phyloP scores from a whole-genome alignment of 2,888 invertebrate genomes.

The Eristalis arbustorum region DNA sequence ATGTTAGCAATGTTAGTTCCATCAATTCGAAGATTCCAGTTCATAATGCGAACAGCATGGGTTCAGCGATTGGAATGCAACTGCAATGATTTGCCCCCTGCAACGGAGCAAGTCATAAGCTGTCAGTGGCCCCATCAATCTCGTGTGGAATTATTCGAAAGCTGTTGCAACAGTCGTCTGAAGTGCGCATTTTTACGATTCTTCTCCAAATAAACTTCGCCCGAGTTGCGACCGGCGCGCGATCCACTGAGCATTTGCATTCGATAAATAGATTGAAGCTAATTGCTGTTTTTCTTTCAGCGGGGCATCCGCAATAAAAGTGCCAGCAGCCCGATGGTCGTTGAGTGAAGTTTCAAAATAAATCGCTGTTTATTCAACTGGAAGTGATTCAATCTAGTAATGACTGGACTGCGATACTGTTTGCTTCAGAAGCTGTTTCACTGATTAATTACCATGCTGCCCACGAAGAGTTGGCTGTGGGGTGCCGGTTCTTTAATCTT shows the following conservation, averaged over 20 bases:
- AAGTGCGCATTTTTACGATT: not conserved
- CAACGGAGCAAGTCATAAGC: not conserved
- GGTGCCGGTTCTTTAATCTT: no score
- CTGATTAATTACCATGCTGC: no score
- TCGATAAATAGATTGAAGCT: conserved; percentile 2
- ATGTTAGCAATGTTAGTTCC: not conserved
- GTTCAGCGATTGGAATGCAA: not conserved
- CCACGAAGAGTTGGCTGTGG: no score
- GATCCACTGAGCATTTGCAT: conserved; percentile 3
- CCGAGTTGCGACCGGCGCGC: conserved; percentile 2
- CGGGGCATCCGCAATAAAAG: not conserved
- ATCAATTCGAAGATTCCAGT: not conserved
- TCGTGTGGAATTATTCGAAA: not conserved
- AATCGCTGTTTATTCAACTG: no score
- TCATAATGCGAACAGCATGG: not conserved
- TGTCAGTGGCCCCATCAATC: not conserved
- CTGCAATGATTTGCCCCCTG: not conserved
- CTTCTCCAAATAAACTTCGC: not conserved
- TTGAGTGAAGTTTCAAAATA: not conserved
- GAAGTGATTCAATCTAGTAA: no score
- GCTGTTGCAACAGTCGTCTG: not conserved
- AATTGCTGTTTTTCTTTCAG: conserved; percentile 4
- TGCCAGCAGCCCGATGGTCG: not conserved
- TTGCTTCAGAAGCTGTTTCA: no score
- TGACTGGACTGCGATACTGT: no score